phyloP scores from a whole-genome alignment of 2,797 vertebrate genomes.

The Setipinna tenuifilis region DNA sequence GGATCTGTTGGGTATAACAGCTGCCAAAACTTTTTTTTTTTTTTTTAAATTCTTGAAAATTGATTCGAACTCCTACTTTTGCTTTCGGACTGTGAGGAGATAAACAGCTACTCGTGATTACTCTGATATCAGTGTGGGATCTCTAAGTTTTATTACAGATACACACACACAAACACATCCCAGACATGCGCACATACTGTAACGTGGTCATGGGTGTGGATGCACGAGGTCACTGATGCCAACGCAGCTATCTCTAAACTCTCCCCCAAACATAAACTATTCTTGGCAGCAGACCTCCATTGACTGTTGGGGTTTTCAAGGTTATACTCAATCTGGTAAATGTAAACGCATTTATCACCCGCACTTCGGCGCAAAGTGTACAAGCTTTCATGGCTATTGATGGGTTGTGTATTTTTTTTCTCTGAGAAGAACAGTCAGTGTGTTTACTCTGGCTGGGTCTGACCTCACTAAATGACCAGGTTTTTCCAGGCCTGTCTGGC shows the following conservation, averaged over 20 bases:
- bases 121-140: neutral
- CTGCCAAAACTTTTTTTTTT: neutral
- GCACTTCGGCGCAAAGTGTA: neutral
- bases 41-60: neutral
- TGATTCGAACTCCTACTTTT: neutral
- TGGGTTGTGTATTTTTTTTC: neutral
- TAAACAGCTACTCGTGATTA: neutral
- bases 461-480: neutral
- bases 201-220: no score
- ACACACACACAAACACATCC: neutral
- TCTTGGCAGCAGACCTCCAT: neutral
- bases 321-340: slow-evolving; percentile 7
- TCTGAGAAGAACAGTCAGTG: neutral
- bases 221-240: neutral
- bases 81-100: neutral
- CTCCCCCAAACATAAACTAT: slow-evolving; percentile 4
- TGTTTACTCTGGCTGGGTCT: neutral
- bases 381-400: neutral
- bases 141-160: neutral
- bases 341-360: slow-evolving; percentile 3
- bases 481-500: neutral
- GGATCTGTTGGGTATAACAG: neutral
- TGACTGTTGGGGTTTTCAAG: neutral
- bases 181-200: no score
- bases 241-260: neutral